phyloP scores from a whole-genome alignment of 2,888 invertebrate genomes.

The Ormia ochracea region DNA sequence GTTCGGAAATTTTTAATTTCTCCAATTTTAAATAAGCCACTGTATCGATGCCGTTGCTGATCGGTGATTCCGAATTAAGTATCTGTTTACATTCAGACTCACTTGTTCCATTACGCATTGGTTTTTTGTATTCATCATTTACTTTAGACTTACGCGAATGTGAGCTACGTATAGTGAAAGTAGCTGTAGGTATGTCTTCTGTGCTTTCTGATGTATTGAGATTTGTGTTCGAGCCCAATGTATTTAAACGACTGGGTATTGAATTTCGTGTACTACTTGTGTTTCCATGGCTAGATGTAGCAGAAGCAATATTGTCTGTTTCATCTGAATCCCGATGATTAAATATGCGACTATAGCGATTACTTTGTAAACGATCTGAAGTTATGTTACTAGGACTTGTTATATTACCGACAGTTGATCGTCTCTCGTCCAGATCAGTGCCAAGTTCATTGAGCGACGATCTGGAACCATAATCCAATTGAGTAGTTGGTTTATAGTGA shows the following conservation, averaged over 20 bases:
- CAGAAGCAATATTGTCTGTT: constrained; percentile 42
- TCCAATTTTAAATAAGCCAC: constrained; percentile 49
- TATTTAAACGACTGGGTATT: constrained; percentile 28
- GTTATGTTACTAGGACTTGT: constrained; percentile 64
- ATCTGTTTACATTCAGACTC: constrained; percentile 32
- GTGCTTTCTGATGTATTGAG: constrained; percentile 67
- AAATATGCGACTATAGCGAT: constrained; percentile 71
- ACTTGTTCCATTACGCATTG: constrained; percentile 50
- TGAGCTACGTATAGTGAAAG: constrained; percentile 70
- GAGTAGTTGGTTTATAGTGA: constrained; percentile 82
- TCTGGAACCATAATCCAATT: constrained; percentile 77
- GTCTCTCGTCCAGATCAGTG: constrained; percentile 57
- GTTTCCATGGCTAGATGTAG: constrained; percentile 16
- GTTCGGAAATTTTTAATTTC: constrained; percentile 47
- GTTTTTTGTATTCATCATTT: constrained; percentile 57
- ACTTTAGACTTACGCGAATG: constrained; percentile 61
- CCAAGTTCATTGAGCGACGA: constrained; percentile 73
- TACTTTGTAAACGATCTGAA: constrained; percentile 67
- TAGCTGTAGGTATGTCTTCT: constrained; percentile 72
- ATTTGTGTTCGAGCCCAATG: constrained; percentile 52
- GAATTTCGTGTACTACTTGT: constrained; percentile 43
- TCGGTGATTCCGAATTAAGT: constrained; percentile 6
- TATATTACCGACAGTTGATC: constrained; percentile 52
- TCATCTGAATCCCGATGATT: constrained; percentile 64
- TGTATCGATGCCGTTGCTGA: constrained; percentile 49